These are phyloP conservation scores for Deilephila porcellus DNA, from an alignment of 2,888 invertebrate species.

Conservation along the genomic window DNA sequence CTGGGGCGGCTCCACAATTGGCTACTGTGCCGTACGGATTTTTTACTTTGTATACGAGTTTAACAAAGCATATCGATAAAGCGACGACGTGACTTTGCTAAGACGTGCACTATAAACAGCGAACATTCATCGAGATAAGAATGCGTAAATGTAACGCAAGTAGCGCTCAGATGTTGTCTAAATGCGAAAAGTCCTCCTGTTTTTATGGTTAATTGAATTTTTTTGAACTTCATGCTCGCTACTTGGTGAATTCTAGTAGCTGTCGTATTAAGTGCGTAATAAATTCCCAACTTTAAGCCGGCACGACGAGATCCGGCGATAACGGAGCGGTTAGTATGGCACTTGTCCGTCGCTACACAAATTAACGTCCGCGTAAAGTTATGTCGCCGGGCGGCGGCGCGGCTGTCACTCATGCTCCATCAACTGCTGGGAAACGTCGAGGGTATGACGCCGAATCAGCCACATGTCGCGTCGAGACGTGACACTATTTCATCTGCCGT, in stretches of 20 bases:
- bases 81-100: constrained; percentile 68
- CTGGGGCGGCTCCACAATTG: constrained; percentile 67
- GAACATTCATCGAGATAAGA: constrained; percentile 42
- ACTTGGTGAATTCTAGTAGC: constrained; percentile 75
- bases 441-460: constrained; percentile 81
- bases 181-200: constrained; percentile 51
- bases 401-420: constrained; percentile 84
- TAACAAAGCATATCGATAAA: constrained; percentile 75
- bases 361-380: constrained; percentile 81
- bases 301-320: constrained; percentile 74
- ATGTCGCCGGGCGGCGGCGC: constrained; percentile 67
- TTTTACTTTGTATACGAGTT: constrained; percentile 73
- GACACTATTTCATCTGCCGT: constrained; percentile 77
- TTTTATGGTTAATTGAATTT: constrained; percentile 56
- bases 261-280: constrained; percentile 71
- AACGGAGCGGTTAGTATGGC: constrained; percentile 65
- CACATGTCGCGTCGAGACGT: constrained; percentile 77
- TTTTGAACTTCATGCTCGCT: constrained; percentile 50
- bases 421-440: constrained; percentile 81
- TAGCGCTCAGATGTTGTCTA: constrained; percentile 49
- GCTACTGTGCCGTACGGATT: constrained; percentile 62
- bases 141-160: constrained; percentile 48
- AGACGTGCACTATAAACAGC: constrained; percentile 45
- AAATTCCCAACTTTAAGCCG: constrained; percentile 70
- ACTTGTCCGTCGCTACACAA: constrained; percentile 71